Percentiles rank a stretch among this genome's conserved stretches.
Evolutionary conservation across 2,888 invertebrate species (phyloP).

Genomic region (Drosophila picticornis): DNA sequence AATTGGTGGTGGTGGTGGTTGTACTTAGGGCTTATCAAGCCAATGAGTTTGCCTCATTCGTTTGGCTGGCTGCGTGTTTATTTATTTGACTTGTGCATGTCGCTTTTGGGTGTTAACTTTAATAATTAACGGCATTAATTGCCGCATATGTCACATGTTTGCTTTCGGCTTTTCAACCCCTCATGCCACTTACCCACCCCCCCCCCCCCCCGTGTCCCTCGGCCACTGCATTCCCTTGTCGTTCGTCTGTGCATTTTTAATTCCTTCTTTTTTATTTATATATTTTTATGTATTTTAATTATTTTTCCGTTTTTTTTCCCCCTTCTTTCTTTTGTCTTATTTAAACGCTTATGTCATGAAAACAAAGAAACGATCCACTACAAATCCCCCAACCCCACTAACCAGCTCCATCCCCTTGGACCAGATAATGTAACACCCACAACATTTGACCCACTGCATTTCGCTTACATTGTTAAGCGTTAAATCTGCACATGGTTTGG

Average conservation of each 20-base stretch:
- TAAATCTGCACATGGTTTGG: slow-evolving; percentile 47
- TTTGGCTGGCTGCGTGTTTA: slow-evolving; percentile 71
- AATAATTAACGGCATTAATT: slow-evolving; percentile 81
- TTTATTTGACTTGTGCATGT: slow-evolving; percentile 82
- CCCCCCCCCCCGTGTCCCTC: too few relatives aligned
- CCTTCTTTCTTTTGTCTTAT: slow-evolving; percentile 50
- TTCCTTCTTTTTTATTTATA: slow-evolving; percentile 4
- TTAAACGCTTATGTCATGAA: slow-evolving; percentile 67
- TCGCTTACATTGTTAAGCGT: slow-evolving; percentile 51
- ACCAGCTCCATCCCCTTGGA: neutral
- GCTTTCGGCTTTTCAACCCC: slow-evolving; percentile 45
- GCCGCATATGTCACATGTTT: slow-evolving; percentile 81
- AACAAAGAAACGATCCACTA: slow-evolving; percentile 10
- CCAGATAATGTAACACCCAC: slow-evolving; percentile 32
- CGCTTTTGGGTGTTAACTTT: slow-evolving; percentile 81
- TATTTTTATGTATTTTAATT: neutral
- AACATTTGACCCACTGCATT: slow-evolving; percentile 26
- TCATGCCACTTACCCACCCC: neutral
- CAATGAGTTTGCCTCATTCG: slow-evolving; percentile 53
- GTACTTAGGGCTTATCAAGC: slow-evolving; percentile 40
- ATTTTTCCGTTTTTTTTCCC: slow-evolving; percentile 15
- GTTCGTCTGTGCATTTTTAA: slow-evolving; percentile 51
- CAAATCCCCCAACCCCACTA: neutral
- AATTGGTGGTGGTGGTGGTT: neutral
- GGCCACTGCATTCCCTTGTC: neutral